A percentile compares a stretch with the other conserved stretches of the same genome.
phyloP scores from a whole-genome alignment of 2,797 vertebrate genomes.

The Coregonus sp. region DNA sequence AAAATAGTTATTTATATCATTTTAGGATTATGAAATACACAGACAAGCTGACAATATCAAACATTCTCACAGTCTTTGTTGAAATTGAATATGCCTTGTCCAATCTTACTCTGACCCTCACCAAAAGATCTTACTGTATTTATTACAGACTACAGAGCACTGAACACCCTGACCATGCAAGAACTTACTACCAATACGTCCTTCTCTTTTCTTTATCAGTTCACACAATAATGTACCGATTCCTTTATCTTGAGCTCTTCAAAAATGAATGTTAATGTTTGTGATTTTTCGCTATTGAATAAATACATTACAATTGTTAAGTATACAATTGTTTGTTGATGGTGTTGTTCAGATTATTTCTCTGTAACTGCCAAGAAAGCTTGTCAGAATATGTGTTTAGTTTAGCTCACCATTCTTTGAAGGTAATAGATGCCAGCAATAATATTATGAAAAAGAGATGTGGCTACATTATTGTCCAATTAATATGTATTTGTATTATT shows the following conservation, averaged over 20 bases:
- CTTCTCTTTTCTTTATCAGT: slow-evolving; percentile 51
- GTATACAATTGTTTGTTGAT: slow-evolving; percentile 64
- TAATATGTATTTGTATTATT: slow-evolving; percentile 74
- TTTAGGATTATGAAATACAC: slow-evolving; percentile 57
- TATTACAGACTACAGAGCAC: slow-evolving; percentile 1
- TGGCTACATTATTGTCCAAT: slow-evolving; percentile 67
- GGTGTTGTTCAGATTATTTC: slow-evolving; percentile 63
- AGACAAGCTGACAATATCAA: slow-evolving; percentile 43
- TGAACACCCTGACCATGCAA: slow-evolving; percentile 14
- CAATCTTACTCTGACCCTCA: slow-evolving; percentile 17
- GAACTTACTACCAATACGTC: slow-evolving; percentile 37
- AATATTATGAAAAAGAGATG: slow-evolving; percentile 74
- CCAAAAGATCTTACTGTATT: slow-evolving; percentile 8
- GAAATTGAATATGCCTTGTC: slow-evolving; percentile 9
- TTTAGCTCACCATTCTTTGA: slow-evolving; percentile 65
- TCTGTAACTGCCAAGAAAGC: slow-evolving; percentile 51
- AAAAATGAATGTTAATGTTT: slow-evolving; percentile 71
- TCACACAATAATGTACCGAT: slow-evolving; percentile 49
- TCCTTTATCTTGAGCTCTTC: slow-evolving; percentile 35
- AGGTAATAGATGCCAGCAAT: slow-evolving; percentile 80
- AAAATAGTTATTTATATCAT: slow-evolving; percentile 15
- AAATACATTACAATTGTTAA: slow-evolving; percentile 69
- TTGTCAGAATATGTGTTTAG: slow-evolving; percentile 57
- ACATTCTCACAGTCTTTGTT: slow-evolving; percentile 25
- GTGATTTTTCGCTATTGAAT: slow-evolving; percentile 65